Evolutionary conservation across 2,888 invertebrate species (phyloP), one percentile per base, ranked within the genome.

Genomic region (Tromatobia lineatoria): DNA sequence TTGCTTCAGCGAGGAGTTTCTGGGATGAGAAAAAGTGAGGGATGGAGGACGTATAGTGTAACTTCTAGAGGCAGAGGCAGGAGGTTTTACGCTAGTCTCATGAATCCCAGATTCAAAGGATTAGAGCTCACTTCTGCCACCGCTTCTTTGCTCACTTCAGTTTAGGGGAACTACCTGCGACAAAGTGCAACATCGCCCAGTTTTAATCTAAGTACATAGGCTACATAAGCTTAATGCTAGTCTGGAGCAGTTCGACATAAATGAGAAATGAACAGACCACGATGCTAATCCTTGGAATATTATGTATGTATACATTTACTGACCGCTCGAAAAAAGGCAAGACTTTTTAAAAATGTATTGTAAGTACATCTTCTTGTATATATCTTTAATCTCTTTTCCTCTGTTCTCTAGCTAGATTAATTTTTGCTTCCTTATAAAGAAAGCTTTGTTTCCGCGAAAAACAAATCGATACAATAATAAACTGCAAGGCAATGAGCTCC

Each of bases 41-140:
- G 71, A 67, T 64, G 85, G 83, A 45, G 82, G 67, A n/a, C 45
- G 54, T 71, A 79, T 15, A 59, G 34, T 45, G 45, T 45, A 45
- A 76, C 67, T 52, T 13, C n/a, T 18, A 76, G 42, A 20, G 42
- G 45, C 18, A 76, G 42, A 10, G 15, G 45, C 45, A 18, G 34
- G 47, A 34, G 34, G 64, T 10, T 15, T 59, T 75, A 70, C 57
- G 15, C 52, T n/a, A 90, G 89, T 91, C 91, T 93, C 91, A 92
- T 92, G 92, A 93, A 93, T 93, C 91, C 89, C 92, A 92, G 91
- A 93, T 92, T 91, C 89, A 87, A 85, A 88, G 92, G 93, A 93
- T 93, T 93, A 93, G 90, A 90, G 69, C 18, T 52, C 50, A 20
- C 73, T 81, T 34, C 15, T 13, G 38, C 15, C 61, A 29, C 18